Evolutionary conservation across 2,113 vertebrate species (phyloP).

Genomic region (Sorex araneus): DNA sequence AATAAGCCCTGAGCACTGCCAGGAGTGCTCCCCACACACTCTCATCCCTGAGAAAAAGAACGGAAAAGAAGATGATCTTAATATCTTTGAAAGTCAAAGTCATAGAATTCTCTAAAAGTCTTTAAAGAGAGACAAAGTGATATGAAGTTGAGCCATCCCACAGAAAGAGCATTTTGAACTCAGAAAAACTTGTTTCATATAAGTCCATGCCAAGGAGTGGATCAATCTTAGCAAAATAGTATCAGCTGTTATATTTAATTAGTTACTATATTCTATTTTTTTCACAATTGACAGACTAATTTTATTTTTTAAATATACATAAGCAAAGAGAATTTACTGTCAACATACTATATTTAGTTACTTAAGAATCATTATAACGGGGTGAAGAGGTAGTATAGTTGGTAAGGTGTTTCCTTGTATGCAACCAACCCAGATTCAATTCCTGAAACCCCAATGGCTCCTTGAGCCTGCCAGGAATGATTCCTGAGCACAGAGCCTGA

Average conservation of each 20-base stretch:
- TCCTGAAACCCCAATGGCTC: no score
- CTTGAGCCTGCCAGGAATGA: no score
- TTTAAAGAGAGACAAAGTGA: not conserved
- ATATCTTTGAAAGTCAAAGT: no score
- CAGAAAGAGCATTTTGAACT: not conserved
- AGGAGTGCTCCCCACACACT: no score
- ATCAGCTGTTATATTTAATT: not conserved
- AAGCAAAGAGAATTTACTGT: not conserved
- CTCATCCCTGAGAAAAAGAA: no score
- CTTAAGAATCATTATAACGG: not conserved
- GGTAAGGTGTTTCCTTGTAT: no score
- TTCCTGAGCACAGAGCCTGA: no score
- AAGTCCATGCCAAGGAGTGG: not conserved
- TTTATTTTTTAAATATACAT: not conserved
- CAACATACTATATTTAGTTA: not conserved
- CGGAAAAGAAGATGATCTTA: no score
- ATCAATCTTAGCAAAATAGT: not conserved
- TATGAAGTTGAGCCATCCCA: not conserved
- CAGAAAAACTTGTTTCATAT: not conserved
- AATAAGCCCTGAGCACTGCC: no score
- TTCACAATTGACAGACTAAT: not conserved
- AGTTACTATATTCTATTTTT: not conserved
- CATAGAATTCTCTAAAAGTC: no score
- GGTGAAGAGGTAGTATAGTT: no score
- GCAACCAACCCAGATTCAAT: no score